Evolutionary conservation across 2,797 vertebrate species (phyloP).

Genomic region (Danio aesculapii): DNA sequence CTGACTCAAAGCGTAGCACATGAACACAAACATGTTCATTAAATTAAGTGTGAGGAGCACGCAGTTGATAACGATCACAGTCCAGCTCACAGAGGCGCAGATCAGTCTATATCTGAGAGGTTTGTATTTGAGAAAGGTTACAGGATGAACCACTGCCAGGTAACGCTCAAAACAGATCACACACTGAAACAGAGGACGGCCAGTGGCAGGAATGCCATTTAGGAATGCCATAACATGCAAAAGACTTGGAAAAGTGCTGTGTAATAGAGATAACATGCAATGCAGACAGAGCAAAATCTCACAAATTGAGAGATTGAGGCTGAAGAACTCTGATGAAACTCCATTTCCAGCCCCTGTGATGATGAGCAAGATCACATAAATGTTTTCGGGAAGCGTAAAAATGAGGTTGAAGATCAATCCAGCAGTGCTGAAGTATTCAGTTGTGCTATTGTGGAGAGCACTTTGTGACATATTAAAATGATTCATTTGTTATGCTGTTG

Average conservation of each 20-base stretch:
- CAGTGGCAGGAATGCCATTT: not conserved
- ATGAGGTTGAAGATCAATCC: not conserved
- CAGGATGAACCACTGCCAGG: slow-evolving; percentile 50
- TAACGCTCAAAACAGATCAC: slow-evolving; percentile 50
- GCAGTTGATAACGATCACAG: not conserved
- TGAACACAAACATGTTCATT: not conserved
- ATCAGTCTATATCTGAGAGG: slow-evolving; percentile 51
- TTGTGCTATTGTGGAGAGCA: not conserved
- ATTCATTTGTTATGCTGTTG: not conserved
- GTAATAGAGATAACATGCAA: not conserved
- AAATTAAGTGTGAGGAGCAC: not conserved
- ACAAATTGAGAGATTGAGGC: slow-evolving; percentile 3
- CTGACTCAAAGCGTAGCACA: not conserved
- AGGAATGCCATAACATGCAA: not conserved
- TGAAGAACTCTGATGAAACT: slow-evolving; percentile 26
- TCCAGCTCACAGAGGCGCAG: slow-evolving; percentile 26
- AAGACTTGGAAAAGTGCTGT: not conserved
- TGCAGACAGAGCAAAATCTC: not conserved
- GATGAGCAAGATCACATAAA: slow-evolving; percentile 34
- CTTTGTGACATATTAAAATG: not conserved
- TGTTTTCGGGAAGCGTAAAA: not conserved
- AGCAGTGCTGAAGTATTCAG: too few relatives aligned
- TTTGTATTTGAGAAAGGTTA: slow-evolving; percentile 51
- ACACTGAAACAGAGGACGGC: slow-evolving; percentile 46
- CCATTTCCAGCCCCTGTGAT: slow-evolving; percentile 22